A percentile compares a stretch with the other conserved stretches of the same genome.
Conservation (phyloP, 2,113 vertebrate species). For the Pelobates fuscus region DNA sequence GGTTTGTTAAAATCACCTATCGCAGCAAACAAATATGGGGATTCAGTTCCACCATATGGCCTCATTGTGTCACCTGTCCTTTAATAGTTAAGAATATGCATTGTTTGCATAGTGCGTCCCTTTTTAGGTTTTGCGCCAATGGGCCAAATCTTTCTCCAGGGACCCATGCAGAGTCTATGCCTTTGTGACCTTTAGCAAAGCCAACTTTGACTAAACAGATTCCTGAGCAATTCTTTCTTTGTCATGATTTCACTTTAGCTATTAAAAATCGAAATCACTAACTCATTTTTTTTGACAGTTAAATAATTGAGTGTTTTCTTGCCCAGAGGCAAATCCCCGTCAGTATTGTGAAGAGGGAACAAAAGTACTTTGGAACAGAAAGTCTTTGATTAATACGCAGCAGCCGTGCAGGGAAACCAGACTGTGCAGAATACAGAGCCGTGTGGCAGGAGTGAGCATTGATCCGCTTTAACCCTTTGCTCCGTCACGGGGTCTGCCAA, state of each 20-base stretch:
- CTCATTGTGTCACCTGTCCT: too few species aligned
- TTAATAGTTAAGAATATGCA: too few species aligned
- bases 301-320: conserved; percentile 27
- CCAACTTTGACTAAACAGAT: background rate
- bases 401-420: background rate
- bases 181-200: background rate
- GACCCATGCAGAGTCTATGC: background rate
- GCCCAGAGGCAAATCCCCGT: conserved; percentile 14
- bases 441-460: background rate
- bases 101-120: too few species aligned
- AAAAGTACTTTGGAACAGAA: conserved; percentile 8
- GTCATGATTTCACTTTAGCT: background rate
- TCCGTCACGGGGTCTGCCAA: background rate
- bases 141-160: too few species aligned
- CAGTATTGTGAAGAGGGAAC: conserved; percentile 1
- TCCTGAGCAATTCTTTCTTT: background rate
- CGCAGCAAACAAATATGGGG: too few species aligned
- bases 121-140: too few species aligned
- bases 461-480: background rate
- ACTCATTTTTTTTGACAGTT: conserved; percentile 24
- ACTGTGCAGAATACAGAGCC: background rate
- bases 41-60: too few species aligned
- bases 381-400: conserved; percentile 15
- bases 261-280: conserved; percentile 2
- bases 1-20: too few species aligned